A percentile compares a stretch with the other conserved stretches of the same genome.
phyloP scores from a whole-genome alignment of 2,888 invertebrate species.

The Ormyrus pomaceus region DNA sequence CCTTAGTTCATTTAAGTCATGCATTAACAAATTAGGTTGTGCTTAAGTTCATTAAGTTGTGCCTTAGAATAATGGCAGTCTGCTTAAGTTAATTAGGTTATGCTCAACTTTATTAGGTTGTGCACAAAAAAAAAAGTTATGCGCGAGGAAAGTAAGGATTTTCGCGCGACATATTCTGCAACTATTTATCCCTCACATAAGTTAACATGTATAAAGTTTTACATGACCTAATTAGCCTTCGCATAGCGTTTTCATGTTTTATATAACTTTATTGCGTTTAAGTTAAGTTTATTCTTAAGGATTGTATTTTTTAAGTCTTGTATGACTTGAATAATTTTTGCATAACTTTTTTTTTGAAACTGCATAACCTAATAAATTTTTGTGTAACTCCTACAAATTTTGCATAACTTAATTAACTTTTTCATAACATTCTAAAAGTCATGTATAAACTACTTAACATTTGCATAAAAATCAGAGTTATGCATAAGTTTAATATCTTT shows the following conservation, averaged over 20 bases:
- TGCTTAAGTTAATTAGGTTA: conserved; percentile 50
- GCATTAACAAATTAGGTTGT: conserved; percentile 54
- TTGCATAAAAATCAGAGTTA: conserved; percentile 49
- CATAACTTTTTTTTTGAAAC: conserved; percentile 41
- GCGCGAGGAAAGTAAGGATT: conserved; percentile 20
- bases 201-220: conserved; percentile 53
- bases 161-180: conserved; percentile 14
- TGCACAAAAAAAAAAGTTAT: conserved; percentile 49
- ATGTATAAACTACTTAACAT: conserved; percentile 51
- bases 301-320: conserved; percentile 48
- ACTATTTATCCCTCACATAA: conserved; percentile 39
- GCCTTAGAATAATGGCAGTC: conserved; percentile 46
- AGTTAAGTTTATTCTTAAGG: conserved; percentile 54
- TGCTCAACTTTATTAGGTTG: conserved; percentile 47
- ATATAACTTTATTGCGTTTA: conserved; percentile 51
- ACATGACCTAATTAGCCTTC: conserved; percentile 54
- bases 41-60: conserved; percentile 54
- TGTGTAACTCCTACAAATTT: conserved; percentile 48
- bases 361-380: conserved; percentile 55
- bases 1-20: conserved; percentile 53
- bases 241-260: conserved; percentile 51
- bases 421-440: conserved; percentile 45
- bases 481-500: conserved; percentile 43
- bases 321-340: conserved; percentile 49
- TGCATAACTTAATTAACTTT: conserved; percentile 53